These are phyloP conservation scores for Drosophila macrospina DNA, from an alignment of 2,888 invertebrate genomes.

Conservation along the genomic window DNA sequence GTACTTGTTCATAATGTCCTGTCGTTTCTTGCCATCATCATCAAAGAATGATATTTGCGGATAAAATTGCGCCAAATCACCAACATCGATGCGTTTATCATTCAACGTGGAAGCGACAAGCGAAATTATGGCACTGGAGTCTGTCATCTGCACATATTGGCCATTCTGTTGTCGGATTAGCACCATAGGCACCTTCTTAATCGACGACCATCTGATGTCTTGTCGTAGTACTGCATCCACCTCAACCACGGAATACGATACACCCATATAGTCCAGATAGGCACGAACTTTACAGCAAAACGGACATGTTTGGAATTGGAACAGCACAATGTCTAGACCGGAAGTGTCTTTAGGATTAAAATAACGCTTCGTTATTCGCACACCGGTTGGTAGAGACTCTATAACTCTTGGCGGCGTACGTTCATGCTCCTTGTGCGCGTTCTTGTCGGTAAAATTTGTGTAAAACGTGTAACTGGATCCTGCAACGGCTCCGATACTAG, in stretches of 20 bases:
- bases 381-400: constrained; percentile 86
- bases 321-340: constrained; percentile 93
- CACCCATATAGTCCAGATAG: constrained; percentile 95
- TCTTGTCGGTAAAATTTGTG: constrained; percentile 70
- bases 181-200: constrained; percentile 97
- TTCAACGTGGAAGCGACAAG: constrained; percentile 91
- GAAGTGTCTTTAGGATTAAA: constrained; percentile 88
- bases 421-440: constrained; percentile 84
- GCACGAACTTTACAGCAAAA: constrained; percentile 97
- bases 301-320: constrained; percentile 98
- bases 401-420: constrained; percentile 82
- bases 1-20: constrained; percentile 94
- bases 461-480: constrained; percentile 86
- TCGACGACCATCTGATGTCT: constrained; percentile 96
- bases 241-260: constrained; percentile 98
- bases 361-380: constrained; percentile 88
- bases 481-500: constrained; percentile 87
- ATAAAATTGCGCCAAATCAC: constrained; percentile 91
- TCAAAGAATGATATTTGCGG: constrained; percentile 90
- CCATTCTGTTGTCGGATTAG: constrained; percentile 90
- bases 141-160: constrained; percentile 93
- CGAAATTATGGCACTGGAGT: constrained; percentile 97
- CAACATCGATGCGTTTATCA: constrained; percentile 87
- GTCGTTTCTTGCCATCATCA: constrained; percentile 88
- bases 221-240: constrained; percentile 97